Evolutionary conservation across 1,140 invertebrate species (phyloP).

Genomic region (Saccostrea glomerata): DNA sequence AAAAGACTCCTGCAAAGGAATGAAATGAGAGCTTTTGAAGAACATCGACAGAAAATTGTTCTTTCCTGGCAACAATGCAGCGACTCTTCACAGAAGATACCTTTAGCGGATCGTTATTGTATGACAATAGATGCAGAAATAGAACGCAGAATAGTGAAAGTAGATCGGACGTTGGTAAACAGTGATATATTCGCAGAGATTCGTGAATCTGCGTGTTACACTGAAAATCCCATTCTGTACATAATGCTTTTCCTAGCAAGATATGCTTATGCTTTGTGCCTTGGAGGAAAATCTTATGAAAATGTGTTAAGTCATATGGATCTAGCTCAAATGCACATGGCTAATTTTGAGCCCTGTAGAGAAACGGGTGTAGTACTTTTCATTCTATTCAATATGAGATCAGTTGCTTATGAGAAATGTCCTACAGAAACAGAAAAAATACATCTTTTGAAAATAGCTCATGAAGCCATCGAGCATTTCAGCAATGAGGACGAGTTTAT

Average conservation of each 20-base stretch:
- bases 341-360: constrained; percentile 26
- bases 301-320: constrained; percentile 30
- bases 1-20: neutral
- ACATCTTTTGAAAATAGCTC: constrained; percentile 19
- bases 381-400: constrained; percentile 40
- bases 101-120: constrained; percentile 35
- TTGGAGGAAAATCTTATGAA: constrained; percentile 14
- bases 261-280: constrained; percentile 10
- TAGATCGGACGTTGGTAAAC: constrained; percentile 6
- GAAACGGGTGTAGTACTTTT: constrained; percentile 39
- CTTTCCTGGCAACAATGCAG: neutral
- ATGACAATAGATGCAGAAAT: constrained; percentile 33
- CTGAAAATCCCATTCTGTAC: constrained; percentile 8
- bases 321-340: neutral
- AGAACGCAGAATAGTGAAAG: constrained; percentile 28
- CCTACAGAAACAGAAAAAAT: constrained; percentile 12
- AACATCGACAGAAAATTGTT: neutral
- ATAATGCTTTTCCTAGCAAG: constrained; percentile 31
- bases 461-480: constrained; percentile 31
- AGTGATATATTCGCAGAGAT: constrained; percentile 23
- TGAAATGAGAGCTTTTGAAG: neutral
- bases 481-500: constrained; percentile 27
- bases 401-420: constrained; percentile 18
- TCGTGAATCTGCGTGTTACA: neutral
- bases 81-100: neutral